Conservation (phyloP, 2,797 vertebrate species). For the Lycodopsis pacificus region DNA sequence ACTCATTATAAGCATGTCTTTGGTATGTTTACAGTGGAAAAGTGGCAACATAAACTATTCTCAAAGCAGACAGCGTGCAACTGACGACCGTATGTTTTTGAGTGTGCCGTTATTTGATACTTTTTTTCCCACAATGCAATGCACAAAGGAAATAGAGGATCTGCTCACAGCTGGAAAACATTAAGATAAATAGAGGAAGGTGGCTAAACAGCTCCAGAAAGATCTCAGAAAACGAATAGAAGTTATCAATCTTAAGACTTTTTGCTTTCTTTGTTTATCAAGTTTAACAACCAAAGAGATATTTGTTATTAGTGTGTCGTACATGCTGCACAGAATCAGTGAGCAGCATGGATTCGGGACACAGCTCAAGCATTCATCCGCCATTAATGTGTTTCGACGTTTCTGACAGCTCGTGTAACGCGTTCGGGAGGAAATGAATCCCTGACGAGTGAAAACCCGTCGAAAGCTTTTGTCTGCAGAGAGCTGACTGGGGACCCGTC, state of each 20-base stretch:
- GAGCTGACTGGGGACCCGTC: not conserved
- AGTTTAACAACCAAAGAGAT: not conserved
- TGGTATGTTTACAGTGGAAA: not conserved
- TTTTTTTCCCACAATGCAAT: conserved; percentile 6
- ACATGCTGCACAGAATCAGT: not conserved
- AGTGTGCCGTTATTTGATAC: not conserved
- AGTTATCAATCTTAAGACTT: not conserved
- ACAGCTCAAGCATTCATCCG: not conserved
- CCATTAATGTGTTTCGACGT: not conserved
- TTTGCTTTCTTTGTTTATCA: not conserved
- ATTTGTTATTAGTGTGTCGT: not conserved
- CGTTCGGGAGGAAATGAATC: not conserved
- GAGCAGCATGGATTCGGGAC: not conserved
- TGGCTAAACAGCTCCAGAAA: not conserved
- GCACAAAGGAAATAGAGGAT: not conserved
- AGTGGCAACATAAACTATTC: not conserved
- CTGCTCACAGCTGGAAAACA: not conserved
- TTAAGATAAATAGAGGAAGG: not conserved
- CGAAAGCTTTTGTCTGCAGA: not conserved
- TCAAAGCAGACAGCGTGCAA: not conserved
- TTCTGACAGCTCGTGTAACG: not conserved
- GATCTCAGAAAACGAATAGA: not conserved
- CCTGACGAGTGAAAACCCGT: not conserved
- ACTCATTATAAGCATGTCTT: not conserved
- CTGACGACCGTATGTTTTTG: not conserved